A percentile compares a stretch with the other conserved stretches of the same genome.
Evolutionary conservation across 2,113 vertebrate species (phyloP).

Genomic region (Clarias macrocephalus): DNA sequence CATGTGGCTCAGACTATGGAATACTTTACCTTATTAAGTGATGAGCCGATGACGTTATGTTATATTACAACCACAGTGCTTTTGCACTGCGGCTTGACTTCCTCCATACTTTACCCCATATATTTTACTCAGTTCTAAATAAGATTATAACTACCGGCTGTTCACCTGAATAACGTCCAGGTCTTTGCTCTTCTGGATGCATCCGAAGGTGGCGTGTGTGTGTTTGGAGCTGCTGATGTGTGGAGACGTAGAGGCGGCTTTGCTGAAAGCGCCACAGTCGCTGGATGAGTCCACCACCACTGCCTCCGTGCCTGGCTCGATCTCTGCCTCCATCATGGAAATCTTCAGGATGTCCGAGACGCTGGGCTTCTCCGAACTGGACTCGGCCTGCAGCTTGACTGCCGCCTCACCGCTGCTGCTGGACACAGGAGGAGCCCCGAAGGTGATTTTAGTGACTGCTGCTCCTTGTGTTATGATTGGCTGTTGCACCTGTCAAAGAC

Average conservation of each 20-base stretch:
- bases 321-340: conserved; percentile 97
- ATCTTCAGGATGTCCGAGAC: conserved; percentile 95
- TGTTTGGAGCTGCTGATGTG: conserved; percentile 79
- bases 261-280: conserved; percentile 77
- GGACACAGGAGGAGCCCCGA: conserved; percentile 83
- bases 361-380: conserved; percentile 79
- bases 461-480: conserved; percentile 91
- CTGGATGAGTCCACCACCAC: conserved; percentile 85
- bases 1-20: background rate
- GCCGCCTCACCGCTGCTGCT: conserved; percentile 76
- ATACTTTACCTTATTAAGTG: background rate
- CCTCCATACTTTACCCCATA: background rate
- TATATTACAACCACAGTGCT: background rate
- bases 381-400: conserved; percentile 75
- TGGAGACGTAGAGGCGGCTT: conserved; percentile 65
- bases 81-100: background rate
- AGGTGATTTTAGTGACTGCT: conserved; percentile 92
- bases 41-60: background rate
- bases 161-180: conserved; percentile 86
- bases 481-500: conserved; percentile 76
- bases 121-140: background rate
- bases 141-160: background rate
- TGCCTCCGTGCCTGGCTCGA: conserved; percentile 83
- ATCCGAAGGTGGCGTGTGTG: conserved; percentile 75
- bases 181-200: conserved; percentile 81